phyloP scores from a whole-genome alignment of 2,888 invertebrate species.

The Selenia dentaria region DNA sequence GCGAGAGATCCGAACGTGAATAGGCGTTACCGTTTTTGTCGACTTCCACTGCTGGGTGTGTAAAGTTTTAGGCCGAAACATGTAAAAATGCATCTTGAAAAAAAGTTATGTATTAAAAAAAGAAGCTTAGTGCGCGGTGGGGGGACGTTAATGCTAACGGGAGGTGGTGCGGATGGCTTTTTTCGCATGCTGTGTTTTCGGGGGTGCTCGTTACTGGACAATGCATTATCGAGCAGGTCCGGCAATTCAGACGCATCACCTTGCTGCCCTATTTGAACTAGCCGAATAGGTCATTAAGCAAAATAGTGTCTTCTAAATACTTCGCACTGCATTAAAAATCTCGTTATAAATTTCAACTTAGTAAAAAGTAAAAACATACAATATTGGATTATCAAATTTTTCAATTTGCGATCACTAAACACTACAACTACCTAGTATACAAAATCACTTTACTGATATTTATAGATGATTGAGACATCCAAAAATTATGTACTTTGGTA shows the following conservation, averaged over 20 bases:
- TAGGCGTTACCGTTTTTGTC: conserved; percentile 76
- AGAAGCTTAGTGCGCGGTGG: conserved; percentile 82
- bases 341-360: too few species aligned
- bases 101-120: conserved; percentile 85
- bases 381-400: too few species aligned
- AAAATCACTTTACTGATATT: too few species aligned
- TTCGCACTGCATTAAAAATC: too few species aligned
- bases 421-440: too few species aligned
- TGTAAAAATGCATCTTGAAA: conserved; percentile 85
- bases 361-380: too few species aligned
- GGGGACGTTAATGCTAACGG: conserved; percentile 78
- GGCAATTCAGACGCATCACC: conserved; percentile 71
- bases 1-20: conserved; percentile 67
- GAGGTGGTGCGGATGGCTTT: conserved; percentile 78
- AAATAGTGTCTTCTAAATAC: too few species aligned
- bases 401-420: too few species aligned
- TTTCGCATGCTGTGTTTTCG: conserved; percentile 83
- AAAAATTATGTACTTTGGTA: too few species aligned
- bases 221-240: conserved; percentile 75
- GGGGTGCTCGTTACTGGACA: conserved; percentile 79
- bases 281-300: conserved; percentile 19
- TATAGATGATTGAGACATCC: too few species aligned
- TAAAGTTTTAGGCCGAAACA: conserved; percentile 85
- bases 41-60: conserved; percentile 76
- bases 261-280: conserved; percentile 68